These are phyloP conservation scores for Onychorhynchus coronatus DNA, from an alignment of 2,113 vertebrate genomes.

Conservation along the genomic window DNA sequence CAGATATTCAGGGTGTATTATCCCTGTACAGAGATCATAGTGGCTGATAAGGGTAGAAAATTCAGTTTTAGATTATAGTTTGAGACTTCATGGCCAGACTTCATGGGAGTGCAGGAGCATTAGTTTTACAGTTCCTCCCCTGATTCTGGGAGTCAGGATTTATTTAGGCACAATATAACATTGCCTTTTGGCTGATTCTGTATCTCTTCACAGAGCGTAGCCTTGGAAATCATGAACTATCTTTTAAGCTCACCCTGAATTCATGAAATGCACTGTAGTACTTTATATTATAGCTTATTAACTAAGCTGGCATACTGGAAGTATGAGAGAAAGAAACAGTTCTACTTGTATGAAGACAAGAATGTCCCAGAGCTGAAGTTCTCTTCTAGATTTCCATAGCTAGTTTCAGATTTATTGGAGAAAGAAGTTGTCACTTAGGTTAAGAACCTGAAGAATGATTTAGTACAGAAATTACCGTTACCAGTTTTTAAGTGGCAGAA, in stretches of 20 bases:
- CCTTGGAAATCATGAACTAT: neutral
- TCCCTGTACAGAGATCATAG: neutral
- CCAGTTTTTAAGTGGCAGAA: neutral
- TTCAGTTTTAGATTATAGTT: neutral
- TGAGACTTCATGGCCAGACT: neutral
- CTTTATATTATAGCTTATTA: neutral
- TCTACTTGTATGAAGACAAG: neutral
- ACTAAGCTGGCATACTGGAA: neutral
- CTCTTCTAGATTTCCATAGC: neutral
- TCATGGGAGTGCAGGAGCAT: neutral
- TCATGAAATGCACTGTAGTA: neutral
- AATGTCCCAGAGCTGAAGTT: neutral
- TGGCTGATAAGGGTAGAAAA: neutral
- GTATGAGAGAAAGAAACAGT: neutral
- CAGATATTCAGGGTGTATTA: neutral
- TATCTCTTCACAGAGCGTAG: neutral
- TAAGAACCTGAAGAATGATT: neutral
- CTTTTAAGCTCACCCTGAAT: neutral
- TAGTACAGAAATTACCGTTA: neutral
- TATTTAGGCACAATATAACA: neutral
- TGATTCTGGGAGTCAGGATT: neutral
- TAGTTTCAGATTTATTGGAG: neutral
- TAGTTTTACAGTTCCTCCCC: neutral
- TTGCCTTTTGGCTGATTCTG: neutral
- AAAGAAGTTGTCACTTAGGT: neutral